Evolutionary conservation across 2,113 vertebrate species (phyloP), one percentile per base, ranked within the genome.

Genomic region (Chaetops frenatus): DNA sequence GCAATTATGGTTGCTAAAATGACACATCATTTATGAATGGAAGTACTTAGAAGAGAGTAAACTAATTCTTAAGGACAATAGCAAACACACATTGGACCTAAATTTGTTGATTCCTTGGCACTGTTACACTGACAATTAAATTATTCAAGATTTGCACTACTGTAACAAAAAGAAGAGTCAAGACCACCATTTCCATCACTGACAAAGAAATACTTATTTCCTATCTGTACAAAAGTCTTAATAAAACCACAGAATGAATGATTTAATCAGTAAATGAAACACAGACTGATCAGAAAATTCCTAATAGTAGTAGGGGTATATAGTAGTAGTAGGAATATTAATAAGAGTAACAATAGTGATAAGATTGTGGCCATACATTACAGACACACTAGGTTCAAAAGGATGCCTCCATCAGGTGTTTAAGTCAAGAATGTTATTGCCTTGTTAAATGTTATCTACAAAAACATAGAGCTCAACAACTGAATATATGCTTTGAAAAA

Each of bases 11-110:
- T 57, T 9, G 2, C 88, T 86, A 81, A 88, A 96, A 93, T 86
- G 93, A 92, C 60, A 77, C 44, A 93, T 88, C 72, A 50, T 86
- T 93, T 92, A 81, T 93, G 90, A 96, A 95, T 78, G 85, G 72
- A 92, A 97, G 72, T 51, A 86, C 64, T 86, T 86, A 90, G 82
- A 86, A 86, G 28, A 58, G 57, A 74, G 57, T 67, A 86, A 95
- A 92, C 62, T 86, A 90, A 90, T 90, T 93, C 18, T 83, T 83
- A 71, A 90, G 47, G 86, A 88, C 82, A 95, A 86, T 51, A 86
- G 73, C 67, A 93, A 88, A 92, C 72, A 81, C 2, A 8, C 28
- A 83, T 27, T 70, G 35, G 40, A 70, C 53, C 40, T 88, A 88
- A 81, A 83, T 77, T 83, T 80, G 56, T 72, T 48, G 22, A 74